These are phyloP conservation scores for Cephus sareptanus DNA, from an alignment of 2,888 invertebrate genomes.

Conservation along the genomic window DNA sequence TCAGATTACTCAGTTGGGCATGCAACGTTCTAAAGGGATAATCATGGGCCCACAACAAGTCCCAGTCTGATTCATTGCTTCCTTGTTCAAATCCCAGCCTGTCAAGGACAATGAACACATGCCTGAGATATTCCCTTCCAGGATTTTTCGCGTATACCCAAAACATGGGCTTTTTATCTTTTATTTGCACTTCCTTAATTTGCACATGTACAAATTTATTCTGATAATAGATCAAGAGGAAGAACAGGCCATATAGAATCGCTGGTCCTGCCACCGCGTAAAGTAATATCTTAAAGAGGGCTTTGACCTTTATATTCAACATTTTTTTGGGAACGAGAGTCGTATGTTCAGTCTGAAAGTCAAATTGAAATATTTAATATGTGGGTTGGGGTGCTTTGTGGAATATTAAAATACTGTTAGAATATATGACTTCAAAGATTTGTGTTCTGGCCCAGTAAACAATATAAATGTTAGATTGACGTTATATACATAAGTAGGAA, in stretches of 20 bases:
- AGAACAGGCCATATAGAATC: slow-evolving; percentile 43
- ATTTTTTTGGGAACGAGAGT: slow-evolving; percentile 12
- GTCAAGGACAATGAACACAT: slow-evolving; percentile 83
- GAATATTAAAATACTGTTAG: too few relatives aligned
- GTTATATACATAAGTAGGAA: too few relatives aligned
- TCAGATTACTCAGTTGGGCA: slow-evolving; percentile 71
- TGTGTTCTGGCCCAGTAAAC: too few relatives aligned
- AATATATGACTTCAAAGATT: too few relatives aligned
- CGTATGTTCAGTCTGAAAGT: too few relatives aligned
- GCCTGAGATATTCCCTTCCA: slow-evolving; percentile 78
- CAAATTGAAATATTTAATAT: too few relatives aligned
- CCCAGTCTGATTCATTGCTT: slow-evolving; percentile 76
- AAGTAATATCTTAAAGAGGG: slow-evolving; percentile 43
- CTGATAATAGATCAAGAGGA: slow-evolving; percentile 39
- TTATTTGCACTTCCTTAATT: slow-evolving; percentile 22
- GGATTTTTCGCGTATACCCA: slow-evolving; percentile 73
- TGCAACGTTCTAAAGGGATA: slow-evolving; percentile 82
- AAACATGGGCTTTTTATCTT: slow-evolving; percentile 64
- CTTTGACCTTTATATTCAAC: slow-evolving; percentile 47
- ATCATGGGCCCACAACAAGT: slow-evolving; percentile 93
- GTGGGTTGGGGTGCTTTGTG: too few relatives aligned
- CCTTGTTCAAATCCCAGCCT: slow-evolving; percentile 78
- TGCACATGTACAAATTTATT: slow-evolving; percentile 15
- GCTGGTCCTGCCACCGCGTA: slow-evolving; percentile 41
- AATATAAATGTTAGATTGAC: too few relatives aligned